phyloP scores from a whole-genome alignment of 2,797 vertebrate species.

The Sebastes glaucus region DNA sequence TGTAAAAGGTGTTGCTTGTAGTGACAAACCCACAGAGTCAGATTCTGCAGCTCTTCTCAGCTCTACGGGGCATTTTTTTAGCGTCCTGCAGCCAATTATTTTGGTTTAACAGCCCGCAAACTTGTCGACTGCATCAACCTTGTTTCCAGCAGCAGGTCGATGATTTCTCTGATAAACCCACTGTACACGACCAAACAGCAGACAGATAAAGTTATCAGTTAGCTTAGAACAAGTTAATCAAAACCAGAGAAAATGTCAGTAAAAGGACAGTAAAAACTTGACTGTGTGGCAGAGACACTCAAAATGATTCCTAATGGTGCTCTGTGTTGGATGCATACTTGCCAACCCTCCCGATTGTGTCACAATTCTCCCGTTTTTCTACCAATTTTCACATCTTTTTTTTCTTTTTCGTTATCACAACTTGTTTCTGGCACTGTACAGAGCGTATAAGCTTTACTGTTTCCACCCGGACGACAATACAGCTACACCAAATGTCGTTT shows the following conservation, averaged over 20 bases:
- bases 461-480: no score
- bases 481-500: no score
- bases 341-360: no score
- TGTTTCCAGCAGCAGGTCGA: background rate
- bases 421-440: no score
- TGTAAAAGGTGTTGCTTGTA: no score
- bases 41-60: background rate
- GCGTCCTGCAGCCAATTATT: fast-evolving
- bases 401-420: no score
- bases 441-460: no score
- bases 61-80: background rate
- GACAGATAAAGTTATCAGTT: background rate
- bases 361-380: no score
- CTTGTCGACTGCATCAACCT: background rate
- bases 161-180: background rate
- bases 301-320: background rate
- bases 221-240: background rate
- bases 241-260: background rate
- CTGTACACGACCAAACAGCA: background rate
- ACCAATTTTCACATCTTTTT: no score
- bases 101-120: fast-evolving
- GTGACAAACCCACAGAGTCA: no score
- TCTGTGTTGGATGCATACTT: no score
- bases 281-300: background rate
- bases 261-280: no score